These are phyloP conservation scores for Malthinus flaveolus DNA, from an alignment of 2,888 invertebrate species.

Conservation along the genomic window DNA sequence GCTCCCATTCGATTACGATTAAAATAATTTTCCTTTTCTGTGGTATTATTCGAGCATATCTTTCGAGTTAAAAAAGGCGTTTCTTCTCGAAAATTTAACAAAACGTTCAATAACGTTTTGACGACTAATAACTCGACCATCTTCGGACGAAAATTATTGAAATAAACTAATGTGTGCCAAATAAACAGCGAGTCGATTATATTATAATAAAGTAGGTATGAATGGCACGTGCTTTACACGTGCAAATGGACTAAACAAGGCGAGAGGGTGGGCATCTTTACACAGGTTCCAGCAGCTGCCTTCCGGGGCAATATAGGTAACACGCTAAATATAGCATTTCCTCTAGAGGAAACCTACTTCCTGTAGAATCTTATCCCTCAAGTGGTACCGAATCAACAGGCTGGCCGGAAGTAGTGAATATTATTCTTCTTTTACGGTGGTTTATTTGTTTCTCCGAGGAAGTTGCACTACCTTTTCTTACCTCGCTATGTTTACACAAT, in stretches of 20 bases:
- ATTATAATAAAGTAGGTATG: not conserved
- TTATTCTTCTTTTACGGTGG: slow-evolving; percentile 42
- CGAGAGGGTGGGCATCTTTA: slow-evolving; percentile 41
- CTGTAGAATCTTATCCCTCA: slow-evolving; percentile 50
- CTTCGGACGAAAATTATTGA: too few relatives aligned
- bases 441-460: slow-evolving; percentile 42
- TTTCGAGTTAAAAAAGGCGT: too few relatives aligned
- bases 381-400: slow-evolving; percentile 53
- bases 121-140: too few relatives aligned
- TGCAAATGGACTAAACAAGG: slow-evolving; percentile 33
- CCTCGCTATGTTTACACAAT: not conserved
- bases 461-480: slow-evolving; percentile 11
- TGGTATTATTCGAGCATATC: too few relatives aligned
- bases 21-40: too few relatives aligned
- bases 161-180: not conserved
- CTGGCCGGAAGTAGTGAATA: slow-evolving; percentile 48
- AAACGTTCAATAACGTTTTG: too few relatives aligned
- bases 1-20: too few relatives aligned
- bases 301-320: slow-evolving; percentile 48
- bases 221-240: slow-evolving; percentile 44
- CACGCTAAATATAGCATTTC: slow-evolving; percentile 51
- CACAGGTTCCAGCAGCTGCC: slow-evolving; percentile 49
- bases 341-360: slow-evolving; percentile 49
- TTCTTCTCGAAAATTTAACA: too few relatives aligned
- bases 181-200: slow-evolving; percentile 1